These are phyloP conservation scores for Pteromalus puparum DNA, from an alignment of 1,140 invertebrate species.

Conservation along the genomic window DNA sequence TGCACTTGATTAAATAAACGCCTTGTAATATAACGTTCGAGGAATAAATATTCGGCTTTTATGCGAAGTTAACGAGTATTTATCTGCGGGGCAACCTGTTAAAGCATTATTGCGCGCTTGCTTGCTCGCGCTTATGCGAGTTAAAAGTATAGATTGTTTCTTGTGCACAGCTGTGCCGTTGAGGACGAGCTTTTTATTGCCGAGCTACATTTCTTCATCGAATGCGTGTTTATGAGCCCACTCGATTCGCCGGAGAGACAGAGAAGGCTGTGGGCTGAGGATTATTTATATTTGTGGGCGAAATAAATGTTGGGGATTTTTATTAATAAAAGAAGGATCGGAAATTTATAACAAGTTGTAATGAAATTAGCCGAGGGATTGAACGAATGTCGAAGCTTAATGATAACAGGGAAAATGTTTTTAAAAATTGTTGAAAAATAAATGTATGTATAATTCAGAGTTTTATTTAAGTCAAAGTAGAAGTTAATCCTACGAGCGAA, in stretches of 20 bases:
- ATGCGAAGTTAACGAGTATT: slow-evolving; percentile 47
- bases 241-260: background rate
- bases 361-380: too few species aligned
- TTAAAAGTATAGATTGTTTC: slow-evolving; percentile 6
- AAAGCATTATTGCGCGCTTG: slow-evolving; percentile 24
- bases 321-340: background rate
- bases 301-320: background rate
- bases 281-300: background rate
- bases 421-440: too few species aligned
- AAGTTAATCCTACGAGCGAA: too few species aligned
- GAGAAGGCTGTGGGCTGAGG: background rate
- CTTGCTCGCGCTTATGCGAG: background rate
- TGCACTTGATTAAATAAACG: slow-evolving; percentile 41
- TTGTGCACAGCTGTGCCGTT: background rate
- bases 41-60: slow-evolving; percentile 41
- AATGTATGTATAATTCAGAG: too few species aligned
- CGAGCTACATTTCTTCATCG: background rate
- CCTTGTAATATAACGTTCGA: slow-evolving; percentile 27
- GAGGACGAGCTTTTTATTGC: slow-evolving; percentile 20
- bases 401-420: too few species aligned
- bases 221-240: background rate
- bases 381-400: too few species aligned
- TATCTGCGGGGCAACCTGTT: slow-evolving; percentile 40
- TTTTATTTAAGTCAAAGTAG: too few species aligned
- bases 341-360: background rate